Evolutionary conservation across 1,140 invertebrate species (phyloP).

Genomic region (Limonius californicus): DNA sequence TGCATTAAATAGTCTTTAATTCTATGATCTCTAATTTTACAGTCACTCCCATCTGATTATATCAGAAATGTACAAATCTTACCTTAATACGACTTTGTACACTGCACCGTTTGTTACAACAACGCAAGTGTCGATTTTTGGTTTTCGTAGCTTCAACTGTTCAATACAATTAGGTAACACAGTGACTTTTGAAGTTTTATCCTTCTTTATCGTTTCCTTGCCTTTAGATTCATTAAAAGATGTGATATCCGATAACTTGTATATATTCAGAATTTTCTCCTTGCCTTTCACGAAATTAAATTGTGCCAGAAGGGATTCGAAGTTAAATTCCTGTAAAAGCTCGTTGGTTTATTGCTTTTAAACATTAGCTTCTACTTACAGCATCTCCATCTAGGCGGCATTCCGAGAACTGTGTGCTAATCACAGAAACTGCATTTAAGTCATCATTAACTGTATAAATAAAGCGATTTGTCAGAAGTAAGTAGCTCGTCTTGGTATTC

Average conservation of each 20-base stretch:
- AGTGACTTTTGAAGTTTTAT: conserved; percentile 37
- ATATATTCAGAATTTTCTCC: conserved; percentile 51
- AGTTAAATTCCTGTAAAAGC: conserved; percentile 51
- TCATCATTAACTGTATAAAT: conserved; percentile 56
- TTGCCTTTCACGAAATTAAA: conserved; percentile 53
- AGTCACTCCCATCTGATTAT: too few species aligned
- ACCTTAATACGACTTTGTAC: conserved; percentile 67
- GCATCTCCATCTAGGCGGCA: conserved; percentile 55
- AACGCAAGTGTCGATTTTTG: conserved; percentile 62
- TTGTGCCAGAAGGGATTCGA: conserved; percentile 51
- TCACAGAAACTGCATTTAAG: conserved; percentile 51
- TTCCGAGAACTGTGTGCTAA: conserved; percentile 61
- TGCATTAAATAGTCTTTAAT: too few species aligned
- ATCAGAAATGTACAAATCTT: conserved; percentile 26
- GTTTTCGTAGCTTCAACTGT: conserved; percentile 52
- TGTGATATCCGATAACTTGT: conserved; percentile 47
- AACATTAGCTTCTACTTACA: conserved; percentile 38
- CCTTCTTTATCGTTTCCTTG: conserved; percentile 40
- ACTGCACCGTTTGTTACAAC: conserved; percentile 65
- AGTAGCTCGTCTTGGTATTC: conserved; percentile 52
- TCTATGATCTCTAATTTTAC: too few species aligned
- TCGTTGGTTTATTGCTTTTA: too few species aligned
- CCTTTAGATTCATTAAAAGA: conserved; percentile 32
- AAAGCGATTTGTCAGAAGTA: conserved; percentile 60
- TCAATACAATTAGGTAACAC: conserved; percentile 49